phyloP scores from a whole-genome alignment of 92 coral and sea anemone species.

The Palythoa grandis region DNA sequence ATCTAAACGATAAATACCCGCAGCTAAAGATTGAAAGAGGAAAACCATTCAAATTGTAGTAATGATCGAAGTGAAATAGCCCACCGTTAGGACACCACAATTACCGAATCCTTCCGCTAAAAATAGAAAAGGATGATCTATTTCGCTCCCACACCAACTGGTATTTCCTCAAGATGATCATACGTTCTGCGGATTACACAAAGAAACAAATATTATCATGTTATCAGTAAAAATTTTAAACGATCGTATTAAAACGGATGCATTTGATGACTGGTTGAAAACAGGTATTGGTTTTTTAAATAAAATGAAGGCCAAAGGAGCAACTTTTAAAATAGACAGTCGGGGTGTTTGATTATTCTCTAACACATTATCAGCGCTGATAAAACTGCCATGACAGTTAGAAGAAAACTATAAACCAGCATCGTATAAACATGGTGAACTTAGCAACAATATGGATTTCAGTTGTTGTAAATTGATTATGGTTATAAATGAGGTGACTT shows the following conservation, averaged over 20 bases:
- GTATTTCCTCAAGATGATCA: neutral
- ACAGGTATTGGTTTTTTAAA: too few relatives aligned
- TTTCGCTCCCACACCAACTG: neutral
- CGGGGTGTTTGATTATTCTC: too few relatives aligned
- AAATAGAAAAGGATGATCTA: neutral
- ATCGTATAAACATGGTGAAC: too few relatives aligned
- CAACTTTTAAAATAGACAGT: too few relatives aligned
- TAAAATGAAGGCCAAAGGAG: too few relatives aligned
- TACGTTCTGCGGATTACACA: neutral
- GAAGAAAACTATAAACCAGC: too few relatives aligned
- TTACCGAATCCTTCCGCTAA: neutral
- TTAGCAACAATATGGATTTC: too few relatives aligned
- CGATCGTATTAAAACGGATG: neutral
- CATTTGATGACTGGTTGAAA: neutral
- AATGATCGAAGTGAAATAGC: neutral
- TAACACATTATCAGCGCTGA: too few relatives aligned
- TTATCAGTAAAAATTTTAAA: neutral
- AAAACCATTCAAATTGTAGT: neutral
- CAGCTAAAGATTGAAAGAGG: neutral
- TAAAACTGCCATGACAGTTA: too few relatives aligned
- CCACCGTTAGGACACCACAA: neutral
- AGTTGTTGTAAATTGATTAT: too few relatives aligned
- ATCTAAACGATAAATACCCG: neutral
- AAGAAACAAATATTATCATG: neutral
- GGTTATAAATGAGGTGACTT: too few relatives aligned